Base-by-base conservation (phyloP, 53 echinoderm and acorn worm genomes). In the Pentamera pediparva region DNA sequence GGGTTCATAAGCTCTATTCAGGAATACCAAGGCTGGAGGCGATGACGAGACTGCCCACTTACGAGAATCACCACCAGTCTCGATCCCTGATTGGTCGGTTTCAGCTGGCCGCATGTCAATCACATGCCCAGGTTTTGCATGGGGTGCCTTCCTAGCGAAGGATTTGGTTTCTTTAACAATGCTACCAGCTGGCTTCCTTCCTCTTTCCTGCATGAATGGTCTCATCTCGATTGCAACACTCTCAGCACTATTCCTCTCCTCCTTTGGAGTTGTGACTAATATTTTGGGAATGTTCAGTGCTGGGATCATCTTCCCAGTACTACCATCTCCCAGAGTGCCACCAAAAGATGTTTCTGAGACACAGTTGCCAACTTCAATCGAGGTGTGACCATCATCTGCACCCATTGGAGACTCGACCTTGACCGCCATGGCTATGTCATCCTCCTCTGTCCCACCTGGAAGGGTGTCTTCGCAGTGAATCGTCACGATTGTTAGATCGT, bases 61-160 rank as follows among this genome's bases (percentile, higher is more conserved):
- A 25, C 28, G 0, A 38, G 65, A 25, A 35, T 20, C 41, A 39
- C 38, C 12, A 40, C 38, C 22, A 3, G 15, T 22, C 18, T 65
- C 41, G 27, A 13, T 35, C 29, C 37, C 34, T 15, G n/a, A n/a
- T n/a, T n/a, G n/a, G n/a, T n/a, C n/a, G n/a, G n/a, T n/a, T n/a
- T n/a, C n/a, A n/a, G 49, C 74, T 15, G 62, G 75, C 62, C 86
- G 75, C 49, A 85, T 31, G 47, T 85, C 86, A 21, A 85, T 70
- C 20, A 80, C 80, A 58, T 80, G 75, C 6, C 86, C 86, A 32
- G 86, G 86, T 64, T 85, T 85, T 32, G 73, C 65, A 19, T 39
- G 19, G 37, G 70, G 35, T 35, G 11, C 43, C 70, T 37, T 80
- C 39, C 28, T 12, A 5, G 34, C 53, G 25, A 41, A 65, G 38